Conservation (phyloP, 2,113 vertebrate species). For the Hypocryptadius cinnamomeus region DNA sequence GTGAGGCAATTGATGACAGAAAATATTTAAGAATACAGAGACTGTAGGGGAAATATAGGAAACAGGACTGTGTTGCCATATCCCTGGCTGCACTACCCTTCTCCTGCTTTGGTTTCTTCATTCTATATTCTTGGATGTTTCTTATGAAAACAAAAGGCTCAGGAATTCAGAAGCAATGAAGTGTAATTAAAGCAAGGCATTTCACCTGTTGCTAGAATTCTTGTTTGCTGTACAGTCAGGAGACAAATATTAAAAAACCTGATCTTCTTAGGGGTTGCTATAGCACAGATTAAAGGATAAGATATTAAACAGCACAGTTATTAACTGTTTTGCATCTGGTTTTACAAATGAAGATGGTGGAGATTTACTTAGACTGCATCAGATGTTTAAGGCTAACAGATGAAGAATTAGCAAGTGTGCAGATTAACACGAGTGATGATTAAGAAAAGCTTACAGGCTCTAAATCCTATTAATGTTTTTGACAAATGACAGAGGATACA, state of each 20-base stretch:
- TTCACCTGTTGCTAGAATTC: slow-evolving; percentile 16
- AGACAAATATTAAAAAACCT: not conserved
- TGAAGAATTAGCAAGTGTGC: slow-evolving; percentile 55
- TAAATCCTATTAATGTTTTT: slow-evolving; percentile 33
- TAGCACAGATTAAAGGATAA: slow-evolving; percentile 29
- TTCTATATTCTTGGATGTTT: not conserved
- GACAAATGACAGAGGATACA: not conserved
- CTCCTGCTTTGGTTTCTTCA: not conserved
- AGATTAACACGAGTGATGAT: slow-evolving; percentile 47
- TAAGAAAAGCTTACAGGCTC: slow-evolving; percentile 47
- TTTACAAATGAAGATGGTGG: slow-evolving; percentile 33
- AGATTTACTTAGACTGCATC: slow-evolving; percentile 46
- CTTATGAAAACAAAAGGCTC: not conserved
- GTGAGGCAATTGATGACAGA: not conserved
- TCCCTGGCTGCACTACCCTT: not conserved
- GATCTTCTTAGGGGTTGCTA: slow-evolving; percentile 12
- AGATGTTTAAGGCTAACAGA: slow-evolving; percentile 15
- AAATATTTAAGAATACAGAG: not conserved
- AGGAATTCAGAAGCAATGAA: not conserved
- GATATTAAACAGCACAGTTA: slow-evolving; percentile 37
- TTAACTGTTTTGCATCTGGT: slow-evolving; percentile 53
- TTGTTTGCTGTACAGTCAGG: not conserved
- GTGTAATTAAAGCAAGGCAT: not conserved
- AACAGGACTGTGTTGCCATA: not conserved
- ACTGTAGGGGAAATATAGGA: not conserved